Conservation (phyloP, 2,888 invertebrate genomes). For the Allygus modestus region DNA sequence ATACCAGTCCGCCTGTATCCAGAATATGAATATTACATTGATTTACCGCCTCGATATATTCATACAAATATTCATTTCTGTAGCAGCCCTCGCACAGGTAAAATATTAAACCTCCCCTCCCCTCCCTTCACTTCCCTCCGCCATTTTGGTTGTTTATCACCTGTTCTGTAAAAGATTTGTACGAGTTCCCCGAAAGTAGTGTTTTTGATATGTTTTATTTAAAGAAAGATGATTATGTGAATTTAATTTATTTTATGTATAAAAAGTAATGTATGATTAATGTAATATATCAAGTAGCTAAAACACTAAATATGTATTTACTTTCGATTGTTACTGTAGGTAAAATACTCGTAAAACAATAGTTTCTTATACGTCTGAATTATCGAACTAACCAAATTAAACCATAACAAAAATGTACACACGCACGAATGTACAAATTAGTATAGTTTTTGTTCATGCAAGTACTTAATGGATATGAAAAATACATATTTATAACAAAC, state of each 20-base stretch:
- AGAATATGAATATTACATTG: conserved; percentile 56
- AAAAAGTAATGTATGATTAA: too few species aligned
- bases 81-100: conserved; percentile 47
- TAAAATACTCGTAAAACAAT: too few species aligned
- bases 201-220: not conserved
- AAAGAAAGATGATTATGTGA: not conserved
- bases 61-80: conserved; percentile 56
- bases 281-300: too few species aligned
- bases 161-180: conserved; percentile 39
- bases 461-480: too few species aligned
- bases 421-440: too few species aligned
- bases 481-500: too few species aligned
- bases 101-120: conserved; percentile 50
- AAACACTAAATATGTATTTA: too few species aligned
- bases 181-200: not conserved
- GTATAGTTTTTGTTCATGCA: too few species aligned
- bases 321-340: too few species aligned
- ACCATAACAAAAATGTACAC: too few species aligned
- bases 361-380: too few species aligned
- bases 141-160: conserved; percentile 42
- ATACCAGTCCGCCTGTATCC: not conserved
- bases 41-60: conserved; percentile 44
- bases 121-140: conserved; percentile 8
- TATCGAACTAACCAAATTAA: too few species aligned
- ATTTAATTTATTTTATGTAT: not conserved